Conservation (phyloP, 2,888 invertebrate genomes). For the Apotomis capreana region DNA sequence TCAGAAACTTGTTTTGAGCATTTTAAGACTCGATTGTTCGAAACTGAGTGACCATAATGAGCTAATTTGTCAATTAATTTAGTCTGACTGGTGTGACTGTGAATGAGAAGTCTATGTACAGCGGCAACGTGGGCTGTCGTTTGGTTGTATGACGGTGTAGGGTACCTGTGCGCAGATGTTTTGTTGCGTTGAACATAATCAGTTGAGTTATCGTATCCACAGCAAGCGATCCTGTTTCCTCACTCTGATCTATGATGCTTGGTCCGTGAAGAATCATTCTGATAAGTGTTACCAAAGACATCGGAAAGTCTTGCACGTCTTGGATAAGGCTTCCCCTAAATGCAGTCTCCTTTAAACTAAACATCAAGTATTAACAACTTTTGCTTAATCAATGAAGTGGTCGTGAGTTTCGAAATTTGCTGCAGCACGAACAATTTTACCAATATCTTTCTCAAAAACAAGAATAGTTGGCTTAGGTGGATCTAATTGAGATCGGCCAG, state of each 20-base stretch:
- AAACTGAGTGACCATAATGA: conserved; percentile 26
- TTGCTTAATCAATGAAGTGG: not conserved
- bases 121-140: not conserved
- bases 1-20: conserved; percentile 35
- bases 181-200: not conserved
- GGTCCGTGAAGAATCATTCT: conserved; percentile 39
- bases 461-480: conserved; percentile 36
- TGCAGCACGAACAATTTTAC: conserved; percentile 34
- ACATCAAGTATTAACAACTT: not conserved
- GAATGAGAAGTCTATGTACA: conserved; percentile 2
- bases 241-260: conserved; percentile 28
- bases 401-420: not conserved
- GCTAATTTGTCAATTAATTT: conserved; percentile 15
- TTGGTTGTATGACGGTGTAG: not conserved
- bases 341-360: not conserved
- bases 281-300: conserved; percentile 31
- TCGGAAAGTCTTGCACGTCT: conserved; percentile 17
- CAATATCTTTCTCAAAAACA: conserved; percentile 36
- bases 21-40: conserved; percentile 32
- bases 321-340: not conserved
- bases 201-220: not conserved
- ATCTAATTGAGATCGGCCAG: conserved; percentile 32
- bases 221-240: conserved; percentile 4
- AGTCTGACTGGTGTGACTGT: not conserved
- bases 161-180: not conserved